Base-by-base conservation (phyloP, 2,797 vertebrate species). In the Brotula barbata region DNA sequence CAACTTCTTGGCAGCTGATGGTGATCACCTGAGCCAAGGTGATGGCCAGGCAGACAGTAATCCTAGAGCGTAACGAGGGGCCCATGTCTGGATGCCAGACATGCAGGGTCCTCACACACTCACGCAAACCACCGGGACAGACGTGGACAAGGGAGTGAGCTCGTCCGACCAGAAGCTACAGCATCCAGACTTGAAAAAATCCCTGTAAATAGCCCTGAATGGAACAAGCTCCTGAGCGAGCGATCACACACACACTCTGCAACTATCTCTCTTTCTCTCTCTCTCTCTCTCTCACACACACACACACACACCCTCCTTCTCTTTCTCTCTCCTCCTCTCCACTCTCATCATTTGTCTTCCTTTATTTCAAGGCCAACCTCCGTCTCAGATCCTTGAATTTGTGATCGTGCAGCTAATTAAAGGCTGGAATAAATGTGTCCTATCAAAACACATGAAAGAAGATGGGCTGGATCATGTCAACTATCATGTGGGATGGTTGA, bases 1-100 rank as follows among this genome's bases (percentile, higher is more conserved):
- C n/a, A 2, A 86, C 78, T 68, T 89, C 85, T 68, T 92, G 91
- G 70, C 87, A 80, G 64, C 56, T 77, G 54, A 89, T 89, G 1
- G 79, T 53, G 3, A 85, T 77, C 77, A 92, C 87, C 87, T 87
- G 91, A 46, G 75, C 77, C 75, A 87, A 67, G 68, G 80, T 61
- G 53, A 91, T 6, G 54, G 77, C 74, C 75, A 91, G 82, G 70
- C 82, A 88, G 25, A 86, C 2, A 9, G 73, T 84, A 82, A 87
- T 91, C 90, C 89, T 73, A 61, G 69, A 75, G 57, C 37, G 56
- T 37, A 68, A 17, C 5, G 65, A 77, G 67, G 67, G 61, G 47
- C 70, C 84, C 90, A 90, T 91, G 76, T 81, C 82, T 80, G 71
- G 41, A 64, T 34, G 50, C 69, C 75, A 68, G 65, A 76, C 72